A percentile compares a stretch with the other conserved stretches of the same genome.
Conservation (phyloP, 2,797 vertebrate genomes). For the Malurus splendens region DNA sequence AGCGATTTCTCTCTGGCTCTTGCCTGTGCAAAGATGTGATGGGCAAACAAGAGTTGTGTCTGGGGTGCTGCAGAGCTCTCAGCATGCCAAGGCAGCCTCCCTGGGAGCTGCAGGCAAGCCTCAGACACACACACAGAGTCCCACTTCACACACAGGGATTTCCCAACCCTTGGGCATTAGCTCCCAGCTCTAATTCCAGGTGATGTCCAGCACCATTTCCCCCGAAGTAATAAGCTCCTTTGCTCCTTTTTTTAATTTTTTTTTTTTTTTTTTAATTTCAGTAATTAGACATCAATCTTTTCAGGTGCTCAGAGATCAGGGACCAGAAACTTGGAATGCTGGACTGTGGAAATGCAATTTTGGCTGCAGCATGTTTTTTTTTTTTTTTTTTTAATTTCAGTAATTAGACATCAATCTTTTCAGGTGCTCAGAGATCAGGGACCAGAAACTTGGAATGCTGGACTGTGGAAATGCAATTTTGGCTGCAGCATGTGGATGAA, state of each 20-base stretch:
- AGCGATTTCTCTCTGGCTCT: neutral
- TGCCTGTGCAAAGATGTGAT: neutral
- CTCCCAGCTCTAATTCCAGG: neutral
- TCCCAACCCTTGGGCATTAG: neutral
- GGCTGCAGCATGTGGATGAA: neutral
- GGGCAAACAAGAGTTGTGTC: neutral
- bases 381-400: rapidly evolving
- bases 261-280: rapidly evolving
- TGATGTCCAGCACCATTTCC: neutral
- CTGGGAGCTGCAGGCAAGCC: neutral
- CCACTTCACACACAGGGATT: neutral
- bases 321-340: neutral
- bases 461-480: neutral
- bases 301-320: neutral
- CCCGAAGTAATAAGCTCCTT: neutral
- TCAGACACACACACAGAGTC: neutral
- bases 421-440: neutral
- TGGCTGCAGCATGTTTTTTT: neutral
- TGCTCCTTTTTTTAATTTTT: neutral
- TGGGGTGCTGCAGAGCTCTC: neutral
- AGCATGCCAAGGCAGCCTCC: neutral
- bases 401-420: neutral
- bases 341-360: neutral
- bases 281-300: neutral
- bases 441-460: neutral